Base-by-base conservation (phyloP, 2,888 invertebrate genomes). In the Hyposoter dolosus region DNA sequence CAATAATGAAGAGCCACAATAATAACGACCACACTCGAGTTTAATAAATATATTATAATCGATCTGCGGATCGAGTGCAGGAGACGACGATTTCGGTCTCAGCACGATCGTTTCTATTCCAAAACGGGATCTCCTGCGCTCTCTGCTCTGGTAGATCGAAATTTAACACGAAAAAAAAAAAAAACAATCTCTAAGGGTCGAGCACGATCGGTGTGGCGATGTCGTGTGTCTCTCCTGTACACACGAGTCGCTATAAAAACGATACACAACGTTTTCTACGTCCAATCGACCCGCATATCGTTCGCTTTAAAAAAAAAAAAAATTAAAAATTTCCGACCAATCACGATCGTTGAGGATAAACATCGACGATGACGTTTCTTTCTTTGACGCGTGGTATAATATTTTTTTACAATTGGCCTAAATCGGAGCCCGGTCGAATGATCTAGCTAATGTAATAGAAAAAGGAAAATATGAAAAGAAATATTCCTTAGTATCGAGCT, bases 141-240 rank as follows among this genome's bases (percentile, higher is more conserved):
- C 60, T 56, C 6, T 56, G 19, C 69, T 53, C 65, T 32, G 32
- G 56, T 23, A 66, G 50, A 28, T 45, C 53, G 53, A 53, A 53
- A 53, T 53, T 53, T 53, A 53, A 53, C 53, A 19, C 53, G 47
- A 47, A 47, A 50, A 32, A 71, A n/a, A 65, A 80, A 79, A 71
- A 68, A 80, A 85, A 50, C 12, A 71, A 80, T 83, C 85, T 79
- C 79, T 47, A 83, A 85, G 85, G 85, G 85, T 85, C 85, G 85
- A 85, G 80, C 85, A 85, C 85, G 85, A 85, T 85, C 82, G 63
- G 60, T 68, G 75, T 69, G 78, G 53, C 28, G 68, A 82, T 82
- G 82, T 82, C 69, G 75, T 82, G 69, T 85, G 78, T 82, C 82
- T 82, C 68, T 66, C 69, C 76, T 71, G 79, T 71, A 82, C 71